Evolutionary conservation across 2,113 vertebrate species (phyloP).

Genomic region (Phodopus roborovskii): DNA sequence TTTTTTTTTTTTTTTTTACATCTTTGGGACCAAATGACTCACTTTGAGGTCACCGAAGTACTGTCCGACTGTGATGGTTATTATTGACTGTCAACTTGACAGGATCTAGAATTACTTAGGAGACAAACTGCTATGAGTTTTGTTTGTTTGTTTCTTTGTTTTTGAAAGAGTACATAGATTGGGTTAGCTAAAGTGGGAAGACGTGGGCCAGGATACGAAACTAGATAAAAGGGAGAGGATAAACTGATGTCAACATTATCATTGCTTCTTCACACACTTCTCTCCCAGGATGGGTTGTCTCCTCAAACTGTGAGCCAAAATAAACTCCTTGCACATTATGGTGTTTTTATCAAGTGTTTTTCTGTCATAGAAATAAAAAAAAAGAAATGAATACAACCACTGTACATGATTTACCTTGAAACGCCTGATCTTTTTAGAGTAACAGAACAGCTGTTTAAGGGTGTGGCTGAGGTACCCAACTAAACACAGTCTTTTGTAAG

Average conservation of each 20-base stretch:
- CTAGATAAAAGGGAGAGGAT: not conserved
- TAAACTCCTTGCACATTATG: not conserved
- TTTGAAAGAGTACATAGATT: not conserved
- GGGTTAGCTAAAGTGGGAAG: not conserved
- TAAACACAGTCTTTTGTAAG: not conserved
- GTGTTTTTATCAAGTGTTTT: not conserved
- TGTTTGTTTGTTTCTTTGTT: not conserved
- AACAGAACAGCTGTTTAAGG: not conserved
- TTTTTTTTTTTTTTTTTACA: no score
- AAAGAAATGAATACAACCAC: not conserved
- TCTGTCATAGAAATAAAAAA: not conserved
- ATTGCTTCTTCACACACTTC: not conserved
- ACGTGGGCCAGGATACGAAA: not conserved
- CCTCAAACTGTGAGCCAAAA: not conserved
- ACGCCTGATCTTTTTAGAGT: not conserved
- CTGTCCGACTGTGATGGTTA: not conserved
- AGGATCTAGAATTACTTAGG: not conserved
- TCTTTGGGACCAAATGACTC: not conserved
- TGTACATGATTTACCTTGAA: not conserved
- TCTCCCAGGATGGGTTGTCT: not conserved
- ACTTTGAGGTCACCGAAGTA: not conserved
- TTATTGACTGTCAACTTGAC: not conserved
- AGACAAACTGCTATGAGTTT: not conserved
- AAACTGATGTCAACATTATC: not conserved
- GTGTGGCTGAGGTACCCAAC: not conserved